Base-by-base conservation (phyloP, 2,113 vertebrate genomes). In the Lampris incognitus region DNA sequence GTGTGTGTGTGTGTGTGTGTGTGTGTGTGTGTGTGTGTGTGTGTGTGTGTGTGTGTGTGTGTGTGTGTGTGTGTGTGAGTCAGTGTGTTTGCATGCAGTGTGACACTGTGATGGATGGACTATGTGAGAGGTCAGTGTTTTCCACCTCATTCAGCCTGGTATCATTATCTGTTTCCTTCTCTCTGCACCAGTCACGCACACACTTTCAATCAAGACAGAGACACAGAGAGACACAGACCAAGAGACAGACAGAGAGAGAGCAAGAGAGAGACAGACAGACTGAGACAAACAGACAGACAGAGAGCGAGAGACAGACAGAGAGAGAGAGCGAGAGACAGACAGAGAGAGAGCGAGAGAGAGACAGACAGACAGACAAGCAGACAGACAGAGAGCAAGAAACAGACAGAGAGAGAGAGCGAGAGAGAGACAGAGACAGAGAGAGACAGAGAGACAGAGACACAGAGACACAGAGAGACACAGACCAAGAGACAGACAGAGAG, bases 71-170 rank as follows among this genome's bases (percentile, higher is more conserved):
- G 54, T 66, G n/a, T n/a, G 66, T 38, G 36, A 44, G 51, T 1
- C 49, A 39, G 66, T 48, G 49, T 46, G 70, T 50, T 44, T 52
- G 66, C 58, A 37, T 74, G 83, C 64, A 24, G 64, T 58, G 69
- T 76, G 82, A 24, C 24, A 24, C 24, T 69, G 79, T 54, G 78
- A 76, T 11, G 41, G 82, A 83, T 82, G 60, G 80, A 63, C 60
- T 82, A 78, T 37, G 69, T 81, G 74, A 88, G 78, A 89, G 89
- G 91, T 89, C 89, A 88, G 58, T 52, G 51, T 90, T 93, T 92
- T 90, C 90, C 88, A 86, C 70, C 77, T 84, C 83, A 74, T 85
- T 58, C 51, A 52, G 66, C 81, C 79, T 72, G 77, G 68, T 78
- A 80, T 86, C 83, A 87, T 88, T 84, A 89, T 86, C 82, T 77